Conservation (phyloP, 30 jellyfish, hydroid and myxozoan genomes). For the Hydractinia symbiolongicarpus region DNA sequence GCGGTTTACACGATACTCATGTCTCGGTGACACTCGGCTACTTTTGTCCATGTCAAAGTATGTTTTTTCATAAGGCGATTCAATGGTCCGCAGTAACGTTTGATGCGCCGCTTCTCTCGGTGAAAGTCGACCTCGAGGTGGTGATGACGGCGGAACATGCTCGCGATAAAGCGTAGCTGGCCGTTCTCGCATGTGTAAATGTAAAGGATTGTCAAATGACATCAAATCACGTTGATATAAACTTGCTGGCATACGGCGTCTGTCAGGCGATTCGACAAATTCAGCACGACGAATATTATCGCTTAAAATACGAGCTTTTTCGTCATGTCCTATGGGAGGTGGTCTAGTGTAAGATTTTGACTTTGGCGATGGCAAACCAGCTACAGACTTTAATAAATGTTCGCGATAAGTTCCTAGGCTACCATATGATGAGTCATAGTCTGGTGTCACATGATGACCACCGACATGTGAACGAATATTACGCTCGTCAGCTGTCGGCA, state of each 20-base stretch:
- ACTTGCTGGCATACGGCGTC: slow-evolving; percentile 11
- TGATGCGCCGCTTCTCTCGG: slow-evolving; percentile 7
- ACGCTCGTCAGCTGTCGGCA: neutral
- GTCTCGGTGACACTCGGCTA: neutral
- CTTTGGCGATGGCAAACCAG: slow-evolving; percentile 6
- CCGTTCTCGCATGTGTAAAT: slow-evolving; percentile 4
- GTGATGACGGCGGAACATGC: neutral
- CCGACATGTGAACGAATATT: neutral
- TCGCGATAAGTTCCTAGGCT: slow-evolving; percentile 6
- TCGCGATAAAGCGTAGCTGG: slow-evolving; percentile 6
- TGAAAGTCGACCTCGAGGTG: neutral
- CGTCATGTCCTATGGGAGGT: neutral
- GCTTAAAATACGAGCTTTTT: neutral
- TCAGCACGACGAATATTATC: slow-evolving; percentile 1
- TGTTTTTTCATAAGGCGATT: slow-evolving; percentile 4
- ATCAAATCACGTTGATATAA: neutral
- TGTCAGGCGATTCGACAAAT: neutral
- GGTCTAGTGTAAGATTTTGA: neutral
- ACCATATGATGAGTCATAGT: slow-evolving; percentile 11
- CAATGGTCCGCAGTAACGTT: neutral
- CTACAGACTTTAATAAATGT: slow-evolving; percentile 5
- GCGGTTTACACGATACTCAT: neutral
- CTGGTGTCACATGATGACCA: neutral
- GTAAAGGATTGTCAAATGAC: slow-evolving; percentile 6
- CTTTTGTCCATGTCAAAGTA: slow-evolving; percentile 1